Base-by-base conservation (phyloP, 2,113 vertebrate genomes). In the Phrynosoma blainvillii region DNA sequence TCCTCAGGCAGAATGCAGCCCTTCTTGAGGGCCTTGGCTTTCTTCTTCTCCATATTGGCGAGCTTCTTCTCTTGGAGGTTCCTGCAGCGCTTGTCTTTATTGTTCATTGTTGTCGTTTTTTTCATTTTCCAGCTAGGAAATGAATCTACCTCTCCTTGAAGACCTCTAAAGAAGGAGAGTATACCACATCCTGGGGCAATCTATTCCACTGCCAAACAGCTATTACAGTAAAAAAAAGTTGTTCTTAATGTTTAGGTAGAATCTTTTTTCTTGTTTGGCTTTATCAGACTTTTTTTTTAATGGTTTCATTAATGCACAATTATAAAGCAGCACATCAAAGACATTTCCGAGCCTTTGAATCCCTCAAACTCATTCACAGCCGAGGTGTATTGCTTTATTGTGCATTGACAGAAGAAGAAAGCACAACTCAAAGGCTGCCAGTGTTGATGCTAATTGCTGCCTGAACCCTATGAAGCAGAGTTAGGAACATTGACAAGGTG, bases 1-100 rank as follows among this genome's bases (percentile, higher is more conserved):
- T 99, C 99, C 94, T 97, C 97, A 0, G 98, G 98, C 79, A 99
- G 95, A n/a, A 99, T 84, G 0, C 98, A 93, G 89, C 98, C 99
- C 62, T 96, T 99, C 96, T 96, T 99, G 65, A 97, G 92, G 0
- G 98, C 98, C 84, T 82, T 96, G 82, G 97, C 93, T 92, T 98
- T 98, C 87, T 97, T 98, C 87, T 96, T 97, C 93, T 98, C 98
- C 0, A 95, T 87, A 84, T 90, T 97, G 7, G 92, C 95, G 0
- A 89, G 88, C 84, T 98, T 98, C 90, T 94, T 97, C 93, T 91
- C 98, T 92, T 95, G 96, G 89, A 99, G 94, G 95, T 99, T 99
- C 94, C 88, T 97, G 4, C 94, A 95, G 21, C 99, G 96, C 95
- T 96, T 98, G 87, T 99, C 98, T 95, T 99, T 36, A 36, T 36